Conservation (phyloP, 2,797 vertebrate species). For the Chaunax sp. region DNA sequence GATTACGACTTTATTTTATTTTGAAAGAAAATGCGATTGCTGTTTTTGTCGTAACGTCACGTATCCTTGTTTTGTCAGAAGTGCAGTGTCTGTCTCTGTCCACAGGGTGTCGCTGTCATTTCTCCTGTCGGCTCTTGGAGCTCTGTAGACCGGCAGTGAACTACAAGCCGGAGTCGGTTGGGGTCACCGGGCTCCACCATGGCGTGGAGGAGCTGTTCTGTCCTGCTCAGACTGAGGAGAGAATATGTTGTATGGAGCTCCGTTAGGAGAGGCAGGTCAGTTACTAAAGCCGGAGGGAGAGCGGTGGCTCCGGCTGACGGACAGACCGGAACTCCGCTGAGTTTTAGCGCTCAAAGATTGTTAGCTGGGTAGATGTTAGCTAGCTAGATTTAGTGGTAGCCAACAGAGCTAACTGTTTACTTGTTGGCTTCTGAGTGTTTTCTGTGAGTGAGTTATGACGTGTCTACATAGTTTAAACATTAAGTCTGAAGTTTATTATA, state of each 20-base stretch:
- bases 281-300: background rate
- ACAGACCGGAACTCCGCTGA: background rate
- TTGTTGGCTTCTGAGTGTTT: background rate
- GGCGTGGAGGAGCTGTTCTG: constrained; percentile 77
- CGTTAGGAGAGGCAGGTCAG: constrained; percentile 67
- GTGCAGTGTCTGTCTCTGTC: background rate
- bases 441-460: background rate
- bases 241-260: constrained; percentile 35
- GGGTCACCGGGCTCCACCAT: constrained; percentile 61
- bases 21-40: constrained; percentile 9
- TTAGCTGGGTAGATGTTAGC: constrained; percentile 23
- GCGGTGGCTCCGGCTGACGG: background rate
- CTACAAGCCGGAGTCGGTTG: background rate
- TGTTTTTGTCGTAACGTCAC: background rate
- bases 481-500: no score
- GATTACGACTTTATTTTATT: background rate
- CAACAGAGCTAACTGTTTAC: constrained; percentile 29
- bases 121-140: fast-evolving
- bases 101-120: constrained; percentile 3
- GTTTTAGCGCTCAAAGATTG: constrained; percentile 5
- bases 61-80: background rate
- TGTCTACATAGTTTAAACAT: no score
- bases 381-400: background rate
- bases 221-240: constrained; percentile 59
- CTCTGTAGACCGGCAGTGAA: constrained; percentile 47